A percentile compares a stretch with the other conserved stretches of the same genome.
phyloP scores from a whole-genome alignment of 2,888 invertebrate species.

The Trichopoda pennipes region DNA sequence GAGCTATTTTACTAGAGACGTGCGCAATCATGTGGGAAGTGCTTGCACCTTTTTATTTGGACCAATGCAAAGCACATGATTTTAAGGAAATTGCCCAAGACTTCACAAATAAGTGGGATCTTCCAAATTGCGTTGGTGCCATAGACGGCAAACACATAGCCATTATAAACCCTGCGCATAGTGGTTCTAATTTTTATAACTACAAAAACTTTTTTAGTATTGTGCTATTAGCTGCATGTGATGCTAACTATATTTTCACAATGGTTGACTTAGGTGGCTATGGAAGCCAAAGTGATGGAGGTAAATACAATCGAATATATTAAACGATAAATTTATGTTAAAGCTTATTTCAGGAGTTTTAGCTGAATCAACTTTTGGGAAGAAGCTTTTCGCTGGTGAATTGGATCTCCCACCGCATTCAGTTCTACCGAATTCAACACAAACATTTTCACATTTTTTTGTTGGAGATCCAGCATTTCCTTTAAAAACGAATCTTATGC shows the following conservation, averaged over 20 bases:
- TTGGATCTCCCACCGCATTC: neutral
- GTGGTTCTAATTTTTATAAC: too few relatives aligned
- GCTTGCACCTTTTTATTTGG: slow-evolving; percentile 10
- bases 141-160: slow-evolving; percentile 21
- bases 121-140: slow-evolving; percentile 5
- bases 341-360: slow-evolving; percentile 19
- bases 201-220: too few relatives aligned
- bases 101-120: slow-evolving; percentile 10
- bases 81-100: slow-evolving; percentile 19
- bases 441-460: too few relatives aligned
- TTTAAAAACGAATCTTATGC: neutral
- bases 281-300: slow-evolving; percentile 11
- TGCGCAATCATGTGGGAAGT: slow-evolving; percentile 14
- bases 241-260: slow-evolving; percentile 6
- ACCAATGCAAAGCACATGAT: neutral
- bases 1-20: slow-evolving; percentile 11
- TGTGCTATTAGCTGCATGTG: neutral
- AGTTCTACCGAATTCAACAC: too few relatives aligned
- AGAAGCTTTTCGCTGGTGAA: neutral
- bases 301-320: slow-evolving; percentile 10
- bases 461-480: too few relatives aligned
- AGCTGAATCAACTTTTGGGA: slow-evolving; percentile 14
- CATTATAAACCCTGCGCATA: slow-evolving; percentile 17
- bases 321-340: slow-evolving; percentile 9
- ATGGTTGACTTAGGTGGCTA: slow-evolving; percentile 7